phyloP scores from a whole-genome alignment of 2,888 invertebrate species.

The Lepetodrilus schrolli region DNA sequence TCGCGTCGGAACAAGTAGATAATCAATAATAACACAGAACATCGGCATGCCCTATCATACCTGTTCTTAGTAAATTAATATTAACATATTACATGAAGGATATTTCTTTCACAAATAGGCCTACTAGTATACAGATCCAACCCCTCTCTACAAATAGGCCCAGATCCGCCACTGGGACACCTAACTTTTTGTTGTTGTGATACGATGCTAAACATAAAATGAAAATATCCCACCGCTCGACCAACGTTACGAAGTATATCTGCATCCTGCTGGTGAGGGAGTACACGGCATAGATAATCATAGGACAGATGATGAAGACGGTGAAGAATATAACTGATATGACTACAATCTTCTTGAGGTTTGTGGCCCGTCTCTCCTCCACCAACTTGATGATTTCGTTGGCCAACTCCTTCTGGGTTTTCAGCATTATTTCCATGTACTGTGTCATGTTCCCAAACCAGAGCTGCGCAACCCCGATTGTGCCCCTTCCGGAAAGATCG shows the following conservation, averaged over 20 bases:
- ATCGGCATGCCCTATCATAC: no score
- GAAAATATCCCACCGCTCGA: no score
- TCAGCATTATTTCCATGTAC: slow-evolving; percentile 44
- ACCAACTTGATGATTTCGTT: slow-evolving; percentile 41
- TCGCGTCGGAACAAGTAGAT: no score
- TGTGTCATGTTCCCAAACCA: slow-evolving; percentile 66
- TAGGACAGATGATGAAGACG: slow-evolving; percentile 61
- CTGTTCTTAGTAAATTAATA: no score
- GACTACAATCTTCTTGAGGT: slow-evolving; percentile 59
- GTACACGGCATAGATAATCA: slow-evolving; percentile 66
- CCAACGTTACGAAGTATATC: slow-evolving; percentile 64
- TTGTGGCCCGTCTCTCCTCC: slow-evolving; percentile 45
- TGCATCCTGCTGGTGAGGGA: slow-evolving; percentile 68
- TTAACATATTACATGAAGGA: no score
- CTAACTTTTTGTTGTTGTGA: no score
- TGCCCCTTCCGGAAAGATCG: slow-evolving; percentile 48
- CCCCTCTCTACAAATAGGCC: no score
- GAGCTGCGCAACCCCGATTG: slow-evolving; percentile 52
- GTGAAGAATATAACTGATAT: slow-evolving; percentile 63
- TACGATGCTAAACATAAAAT: no score
- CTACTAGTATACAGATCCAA: no score
- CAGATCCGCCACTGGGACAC: no score
- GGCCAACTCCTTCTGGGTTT: slow-evolving; percentile 38
- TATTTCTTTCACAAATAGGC: no score
- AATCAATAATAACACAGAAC: no score